phyloP scores from a whole-genome alignment of 2,888 invertebrate genomes.

The Heliconius hortense region DNA sequence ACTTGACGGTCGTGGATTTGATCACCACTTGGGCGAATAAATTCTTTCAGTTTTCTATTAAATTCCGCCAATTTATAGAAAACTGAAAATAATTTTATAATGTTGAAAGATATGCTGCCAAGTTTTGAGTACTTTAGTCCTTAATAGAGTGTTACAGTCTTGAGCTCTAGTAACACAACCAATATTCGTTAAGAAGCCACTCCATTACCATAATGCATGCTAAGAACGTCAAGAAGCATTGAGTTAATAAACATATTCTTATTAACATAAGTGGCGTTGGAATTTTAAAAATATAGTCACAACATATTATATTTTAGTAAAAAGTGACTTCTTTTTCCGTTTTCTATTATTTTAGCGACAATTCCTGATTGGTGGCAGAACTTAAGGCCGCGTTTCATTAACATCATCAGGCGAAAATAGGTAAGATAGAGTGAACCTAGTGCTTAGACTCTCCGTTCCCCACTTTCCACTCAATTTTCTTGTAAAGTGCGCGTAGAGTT shows the following conservation, averaged over 20 bases:
- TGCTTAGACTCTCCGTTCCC: background rate
- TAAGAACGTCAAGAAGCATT: background rate
- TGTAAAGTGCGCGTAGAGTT: background rate
- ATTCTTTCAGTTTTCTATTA: too few species aligned
- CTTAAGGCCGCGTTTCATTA: too few species aligned
- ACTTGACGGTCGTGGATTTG: background rate
- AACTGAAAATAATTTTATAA: too few species aligned
- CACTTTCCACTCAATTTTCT: background rate
- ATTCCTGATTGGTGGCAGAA: background rate
- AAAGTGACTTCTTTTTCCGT: background rate
- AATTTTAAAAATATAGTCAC: background rate
- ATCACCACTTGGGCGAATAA: background rate
- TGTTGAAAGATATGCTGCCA: too few species aligned
- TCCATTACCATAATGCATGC: conserved; percentile 10
- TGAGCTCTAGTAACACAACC: conserved; percentile 7
- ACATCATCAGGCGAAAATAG: too few species aligned
- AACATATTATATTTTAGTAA: background rate
- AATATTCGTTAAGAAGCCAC: conserved; percentile 19
- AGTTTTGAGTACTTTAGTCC: background rate
- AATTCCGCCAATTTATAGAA: too few species aligned
- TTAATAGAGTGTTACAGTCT: conserved; percentile 11
- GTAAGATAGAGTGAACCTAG: background rate
- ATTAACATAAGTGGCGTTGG: background rate
- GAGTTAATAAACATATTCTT: background rate
- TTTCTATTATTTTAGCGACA: background rate